These are phyloP conservation scores for Acromyrmex echinatior DNA, from an alignment of 1,140 invertebrate genomes.

Conservation along the genomic window DNA sequence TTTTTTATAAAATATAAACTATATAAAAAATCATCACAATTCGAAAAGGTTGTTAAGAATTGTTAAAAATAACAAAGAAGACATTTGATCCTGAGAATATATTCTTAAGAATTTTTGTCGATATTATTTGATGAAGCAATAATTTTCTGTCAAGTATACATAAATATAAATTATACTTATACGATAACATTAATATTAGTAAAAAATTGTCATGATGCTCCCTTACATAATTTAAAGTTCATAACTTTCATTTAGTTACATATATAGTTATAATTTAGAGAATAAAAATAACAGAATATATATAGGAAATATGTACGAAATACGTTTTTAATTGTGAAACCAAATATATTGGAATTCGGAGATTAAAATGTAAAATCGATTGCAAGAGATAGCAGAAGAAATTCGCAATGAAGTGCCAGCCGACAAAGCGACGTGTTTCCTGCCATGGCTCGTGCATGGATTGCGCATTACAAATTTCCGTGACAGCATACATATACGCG, in stretches of 20 bases:
- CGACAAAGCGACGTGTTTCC: constrained; percentile 29
- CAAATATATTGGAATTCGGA: constrained; percentile 10
- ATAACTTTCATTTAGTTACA: too few species aligned
- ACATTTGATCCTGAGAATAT: too few species aligned
- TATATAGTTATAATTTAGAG: background rate
- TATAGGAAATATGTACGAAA: background rate
- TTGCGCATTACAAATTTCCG: constrained; percentile 53
- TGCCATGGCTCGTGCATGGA: constrained; percentile 26
- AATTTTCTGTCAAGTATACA: too few species aligned
- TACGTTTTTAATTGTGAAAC: background rate
- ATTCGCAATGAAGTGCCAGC: constrained; percentile 12
- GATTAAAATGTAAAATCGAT: constrained; percentile 47
- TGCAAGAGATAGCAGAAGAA: constrained; percentile 27
- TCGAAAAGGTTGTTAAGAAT: too few species aligned
- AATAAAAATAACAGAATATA: constrained; percentile 4
- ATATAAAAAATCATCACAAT: too few species aligned
- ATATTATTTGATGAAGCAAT: too few species aligned
- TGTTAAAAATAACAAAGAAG: too few species aligned
- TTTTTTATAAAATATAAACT: too few species aligned
- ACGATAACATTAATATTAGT: constrained; percentile 1
- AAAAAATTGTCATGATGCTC: background rate
- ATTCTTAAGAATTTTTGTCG: too few species aligned
- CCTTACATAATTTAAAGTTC: too few species aligned
- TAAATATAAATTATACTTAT: too few species aligned
- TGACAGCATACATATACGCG: constrained; percentile 32